phyloP scores from a whole-genome alignment of 2,888 invertebrate species.

The Acleris holmiana region DNA sequence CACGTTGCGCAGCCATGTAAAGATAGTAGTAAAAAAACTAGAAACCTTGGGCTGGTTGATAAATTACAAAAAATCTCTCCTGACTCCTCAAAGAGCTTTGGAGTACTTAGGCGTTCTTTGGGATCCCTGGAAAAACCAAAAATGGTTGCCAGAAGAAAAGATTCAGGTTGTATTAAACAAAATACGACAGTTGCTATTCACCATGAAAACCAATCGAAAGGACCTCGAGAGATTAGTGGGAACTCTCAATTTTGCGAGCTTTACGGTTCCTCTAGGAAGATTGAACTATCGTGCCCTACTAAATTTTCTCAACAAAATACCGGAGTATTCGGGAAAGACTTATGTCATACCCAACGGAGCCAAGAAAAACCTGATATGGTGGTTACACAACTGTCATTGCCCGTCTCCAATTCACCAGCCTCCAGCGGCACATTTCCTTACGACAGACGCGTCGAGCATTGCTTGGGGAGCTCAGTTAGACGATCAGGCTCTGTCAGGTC shows the following conservation, averaged over 20 bases:
- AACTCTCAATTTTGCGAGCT: constrained; percentile 28
- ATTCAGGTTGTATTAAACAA: neutral
- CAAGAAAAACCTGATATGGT: constrained; percentile 3
- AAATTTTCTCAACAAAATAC: constrained; percentile 6
- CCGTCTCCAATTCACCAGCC: constrained; percentile 7
- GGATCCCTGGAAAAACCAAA: constrained; percentile 26
- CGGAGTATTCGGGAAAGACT: neutral
- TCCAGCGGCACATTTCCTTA: constrained; percentile 28
- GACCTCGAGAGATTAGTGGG: constrained; percentile 24
- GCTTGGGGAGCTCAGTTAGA: constrained; percentile 23
- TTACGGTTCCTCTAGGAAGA: constrained; percentile 9
- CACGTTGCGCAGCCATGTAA: constrained; percentile 23
- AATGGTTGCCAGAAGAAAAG: constrained; percentile 21
- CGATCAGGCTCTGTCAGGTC: neutral
- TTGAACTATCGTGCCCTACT: constrained; percentile 3
- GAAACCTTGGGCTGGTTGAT: too few species aligned
- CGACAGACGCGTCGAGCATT: constrained; percentile 39
- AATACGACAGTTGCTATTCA: constrained; percentile 23
- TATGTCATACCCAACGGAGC: neutral
- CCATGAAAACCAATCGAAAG: constrained; percentile 18
- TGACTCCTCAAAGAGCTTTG: constrained; percentile 28
- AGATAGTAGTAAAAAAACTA: constrained; percentile 16
- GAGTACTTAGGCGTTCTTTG: constrained; percentile 24
- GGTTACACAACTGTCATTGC: neutral
- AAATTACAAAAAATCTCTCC: too few species aligned